Conservation (phyloP, 2,113 vertebrate genomes). For the Marcusenius ussheri region DNA sequence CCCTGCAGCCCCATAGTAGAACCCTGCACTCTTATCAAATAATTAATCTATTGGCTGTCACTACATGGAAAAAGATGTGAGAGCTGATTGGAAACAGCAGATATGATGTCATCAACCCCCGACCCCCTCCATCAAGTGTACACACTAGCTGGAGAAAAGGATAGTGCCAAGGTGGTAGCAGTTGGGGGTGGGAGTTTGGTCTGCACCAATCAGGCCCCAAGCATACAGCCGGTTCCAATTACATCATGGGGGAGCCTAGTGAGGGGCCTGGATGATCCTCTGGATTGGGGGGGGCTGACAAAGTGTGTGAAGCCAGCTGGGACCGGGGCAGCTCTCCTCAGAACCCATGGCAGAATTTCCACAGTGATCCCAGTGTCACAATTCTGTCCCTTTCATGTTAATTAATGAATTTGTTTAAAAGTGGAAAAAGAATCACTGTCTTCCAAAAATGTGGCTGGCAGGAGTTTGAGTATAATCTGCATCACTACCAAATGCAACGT, state of each 20-base stretch:
- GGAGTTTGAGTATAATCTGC: background rate
- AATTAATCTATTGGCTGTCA: conserved; percentile 64
- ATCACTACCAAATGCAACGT: background rate
- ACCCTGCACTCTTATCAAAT: conserved; percentile 42
- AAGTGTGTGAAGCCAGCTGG: background rate
- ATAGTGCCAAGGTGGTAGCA: background rate
- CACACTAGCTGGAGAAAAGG: background rate
- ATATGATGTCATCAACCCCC: conserved; percentile 58
- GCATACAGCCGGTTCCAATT: conserved; percentile 1
- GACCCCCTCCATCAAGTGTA: conserved; percentile 35
- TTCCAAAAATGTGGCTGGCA: background rate
- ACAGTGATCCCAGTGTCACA: background rate
- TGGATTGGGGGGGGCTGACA: background rate
- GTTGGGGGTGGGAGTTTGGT: background rate
- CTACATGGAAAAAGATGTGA: conserved; percentile 48
- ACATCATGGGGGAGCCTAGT: background rate
- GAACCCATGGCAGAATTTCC: background rate
- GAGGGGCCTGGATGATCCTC: background rate
- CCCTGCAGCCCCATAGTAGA: conserved; percentile 20
- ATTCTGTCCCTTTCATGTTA: background rate
- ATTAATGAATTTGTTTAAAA: background rate
- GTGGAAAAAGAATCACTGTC: background rate
- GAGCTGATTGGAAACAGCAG: conserved; percentile 58
- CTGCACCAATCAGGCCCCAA: background rate
- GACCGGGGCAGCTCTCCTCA: background rate